Evolutionary conservation across 2,888 invertebrate genomes (phyloP), one percentile per base, ranked within the genome.

Genomic region (Nowickia ferox): DNA sequence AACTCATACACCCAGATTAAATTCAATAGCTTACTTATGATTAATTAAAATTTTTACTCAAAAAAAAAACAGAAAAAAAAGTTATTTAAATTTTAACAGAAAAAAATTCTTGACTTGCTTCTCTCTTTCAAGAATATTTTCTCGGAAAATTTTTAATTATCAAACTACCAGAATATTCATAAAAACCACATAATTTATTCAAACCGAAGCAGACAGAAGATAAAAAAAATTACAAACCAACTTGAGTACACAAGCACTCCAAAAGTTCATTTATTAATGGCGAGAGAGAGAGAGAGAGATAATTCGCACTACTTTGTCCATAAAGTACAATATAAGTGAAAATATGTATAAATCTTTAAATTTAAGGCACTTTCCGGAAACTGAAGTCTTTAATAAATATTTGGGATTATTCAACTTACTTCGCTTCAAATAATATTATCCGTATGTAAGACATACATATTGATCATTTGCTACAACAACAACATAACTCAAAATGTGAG

Each of bases 251-350:
- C 69, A 79, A 79, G 53, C 61, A 61, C 15, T 71, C 38, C 44
- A n/a, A 15, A 63, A 71, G 38, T 46, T 15, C 51, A 44, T 61
- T 78, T 78, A 55, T 71, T 79, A 63, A 38, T 63, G 15, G 9
- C 38, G 17, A 44, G 3, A 51, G 15, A 5, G 15, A 55, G 65
- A 55, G 5, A 5, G n/a, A 6, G n/a, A n/a, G n/a, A n/a, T n/a
- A n/a, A n/a, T 3, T n/a, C 5, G 19, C 44, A 46, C 38, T 66
- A 30, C 65, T 40, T 22, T 53, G 17, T 55, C 65, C 55, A 63
- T 55, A 46, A 76, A 11, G 30, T 30, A 30, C 30, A 17, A 76
- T 15, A 40, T 51, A 65, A 75, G 53, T 38, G 57, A 65, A 51
- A 15, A 65, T 40, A 42, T 53, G 53, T 51, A 22, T n/a, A n/a